Evolutionary conservation across 2,797 vertebrate species (phyloP).

Genomic region (Tapera naevia): DNA sequence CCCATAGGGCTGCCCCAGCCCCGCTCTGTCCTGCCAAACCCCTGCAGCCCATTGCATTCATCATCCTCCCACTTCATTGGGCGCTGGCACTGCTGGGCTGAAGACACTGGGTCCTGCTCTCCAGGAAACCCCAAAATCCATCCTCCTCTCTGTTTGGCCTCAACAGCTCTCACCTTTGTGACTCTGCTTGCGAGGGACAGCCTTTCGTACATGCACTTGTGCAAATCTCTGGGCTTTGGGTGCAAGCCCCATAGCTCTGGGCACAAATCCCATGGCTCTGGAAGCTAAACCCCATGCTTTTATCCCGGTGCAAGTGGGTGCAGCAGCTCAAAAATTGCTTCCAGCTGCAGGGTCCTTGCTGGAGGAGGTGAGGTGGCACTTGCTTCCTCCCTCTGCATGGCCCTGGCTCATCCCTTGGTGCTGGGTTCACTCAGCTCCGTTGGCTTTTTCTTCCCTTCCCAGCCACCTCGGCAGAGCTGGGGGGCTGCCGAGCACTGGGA

Average conservation of each 20-base stretch:
- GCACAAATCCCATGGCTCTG: neutral
- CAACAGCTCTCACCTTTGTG: neutral
- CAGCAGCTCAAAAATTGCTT: neutral
- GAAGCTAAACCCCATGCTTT: neutral
- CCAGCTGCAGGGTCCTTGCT: neutral
- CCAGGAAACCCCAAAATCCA: neutral
- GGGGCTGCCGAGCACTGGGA: neutral
- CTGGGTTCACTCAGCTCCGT: neutral
- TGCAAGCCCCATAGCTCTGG: neutral
- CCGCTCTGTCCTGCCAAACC: neutral
- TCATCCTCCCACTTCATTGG: neutral
- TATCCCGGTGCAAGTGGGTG: neutral
- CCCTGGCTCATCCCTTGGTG: neutral
- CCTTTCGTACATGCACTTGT: neutral
- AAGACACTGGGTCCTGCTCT: neutral
- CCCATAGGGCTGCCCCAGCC: neutral
- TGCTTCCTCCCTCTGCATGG: neutral
- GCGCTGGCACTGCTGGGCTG: neutral
- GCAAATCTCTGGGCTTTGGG: neutral
- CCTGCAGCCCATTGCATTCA: neutral
- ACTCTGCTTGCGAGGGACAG: neutral
- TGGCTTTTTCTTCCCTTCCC: neutral
- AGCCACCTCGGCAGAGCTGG: neutral
- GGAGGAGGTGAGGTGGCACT: neutral
- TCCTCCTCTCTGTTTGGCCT: neutral